Evolutionary conservation across 2,888 invertebrate species (phyloP).

Genomic region (Drosophila quinaria): DNA sequence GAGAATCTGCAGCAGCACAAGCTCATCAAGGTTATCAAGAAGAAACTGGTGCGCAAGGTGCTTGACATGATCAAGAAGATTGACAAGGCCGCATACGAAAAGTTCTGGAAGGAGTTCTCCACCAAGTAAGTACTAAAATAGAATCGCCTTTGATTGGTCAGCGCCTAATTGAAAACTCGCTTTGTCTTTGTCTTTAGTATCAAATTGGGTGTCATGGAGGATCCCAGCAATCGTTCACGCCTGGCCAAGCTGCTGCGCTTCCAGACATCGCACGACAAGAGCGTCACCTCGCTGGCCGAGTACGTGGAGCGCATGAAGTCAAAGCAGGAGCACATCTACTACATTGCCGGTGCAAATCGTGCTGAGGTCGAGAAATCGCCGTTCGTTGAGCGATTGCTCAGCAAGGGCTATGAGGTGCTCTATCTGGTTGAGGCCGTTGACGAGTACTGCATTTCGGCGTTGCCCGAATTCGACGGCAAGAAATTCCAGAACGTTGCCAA

Average conservation of each 20-base stretch:
- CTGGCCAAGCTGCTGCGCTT: slow-evolving; percentile 97
- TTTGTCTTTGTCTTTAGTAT: slow-evolving; percentile 87
- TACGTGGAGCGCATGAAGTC: slow-evolving; percentile 98
- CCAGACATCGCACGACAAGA: slow-evolving; percentile 90
- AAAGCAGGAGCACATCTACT: slow-evolving; percentile 97
- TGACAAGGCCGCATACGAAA: slow-evolving; percentile 93
- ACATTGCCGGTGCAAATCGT: slow-evolving; percentile 95
- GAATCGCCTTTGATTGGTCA: too few species aligned
- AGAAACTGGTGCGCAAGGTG: slow-evolving; percentile 98
- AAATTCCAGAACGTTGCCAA: slow-evolving; percentile 99
- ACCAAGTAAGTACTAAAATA: slow-evolving; percentile 91
- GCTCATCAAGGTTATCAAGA: slow-evolving; percentile 99
- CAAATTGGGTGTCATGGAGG: slow-evolving; percentile 98
- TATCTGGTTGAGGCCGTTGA: slow-evolving; percentile 98
- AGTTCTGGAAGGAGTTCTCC: slow-evolving; percentile 99
- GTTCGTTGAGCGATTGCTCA: slow-evolving; percentile 96
- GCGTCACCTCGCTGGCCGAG: slow-evolving; percentile 92
- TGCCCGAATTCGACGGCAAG: slow-evolving; percentile 99
- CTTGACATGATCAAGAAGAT: slow-evolving; percentile 99
- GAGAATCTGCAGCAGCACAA: slow-evolving; percentile 99
- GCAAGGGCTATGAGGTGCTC: slow-evolving; percentile 97
- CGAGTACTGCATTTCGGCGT: slow-evolving; percentile 97
- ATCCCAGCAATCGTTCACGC: slow-evolving; percentile 97
- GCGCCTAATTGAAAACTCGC: background rate
- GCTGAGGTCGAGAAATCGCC: slow-evolving; percentile 96